These are phyloP conservation scores for roundworm (Caenorhabditis elegans) DNA, from an alignment of 1,140 invertebrate species.

Conservation along the genomic window DNA sequence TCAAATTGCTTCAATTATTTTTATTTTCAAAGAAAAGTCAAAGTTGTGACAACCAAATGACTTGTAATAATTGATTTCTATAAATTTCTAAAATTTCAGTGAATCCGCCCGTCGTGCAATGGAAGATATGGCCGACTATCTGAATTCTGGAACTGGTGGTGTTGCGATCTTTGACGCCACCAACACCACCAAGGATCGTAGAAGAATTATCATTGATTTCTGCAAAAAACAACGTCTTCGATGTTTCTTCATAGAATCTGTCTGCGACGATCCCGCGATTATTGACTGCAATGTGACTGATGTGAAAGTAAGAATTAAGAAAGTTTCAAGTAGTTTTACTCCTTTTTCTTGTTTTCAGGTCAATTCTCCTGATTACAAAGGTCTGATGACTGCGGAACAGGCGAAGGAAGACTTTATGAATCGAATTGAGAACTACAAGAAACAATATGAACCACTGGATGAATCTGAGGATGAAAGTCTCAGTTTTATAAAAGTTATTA, in stretches of 20 bases:
- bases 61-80: too few species aligned
- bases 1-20: too few species aligned
- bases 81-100: constrained; percentile 45
- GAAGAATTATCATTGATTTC: constrained; percentile 77
- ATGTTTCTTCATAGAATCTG: constrained; percentile 95
- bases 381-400: constrained; percentile 76
- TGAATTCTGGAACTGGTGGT: constrained; percentile 67
- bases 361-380: constrained; percentile 93
- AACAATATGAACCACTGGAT: constrained; percentile 85
- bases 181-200: constrained; percentile 87
- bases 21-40: too few species aligned
- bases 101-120: constrained; percentile 64
- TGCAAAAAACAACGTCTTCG: constrained; percentile 74
- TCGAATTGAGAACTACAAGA: constrained; percentile 92
- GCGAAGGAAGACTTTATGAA: constrained; percentile 89
- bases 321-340: not conserved
- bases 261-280: constrained; percentile 92
- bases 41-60: too few species aligned
- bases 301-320: constrained; percentile 44
- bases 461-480: constrained; percentile 72
- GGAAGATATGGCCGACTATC: constrained; percentile 63
- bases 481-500: constrained; percentile 91
- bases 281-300: constrained; percentile 96
- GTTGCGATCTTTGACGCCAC: constrained; percentile 89
- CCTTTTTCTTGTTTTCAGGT: constrained; percentile 82